phyloP scores from a whole-genome alignment of 1,140 invertebrate genomes.

The Eriosoma lanigerum region DNA sequence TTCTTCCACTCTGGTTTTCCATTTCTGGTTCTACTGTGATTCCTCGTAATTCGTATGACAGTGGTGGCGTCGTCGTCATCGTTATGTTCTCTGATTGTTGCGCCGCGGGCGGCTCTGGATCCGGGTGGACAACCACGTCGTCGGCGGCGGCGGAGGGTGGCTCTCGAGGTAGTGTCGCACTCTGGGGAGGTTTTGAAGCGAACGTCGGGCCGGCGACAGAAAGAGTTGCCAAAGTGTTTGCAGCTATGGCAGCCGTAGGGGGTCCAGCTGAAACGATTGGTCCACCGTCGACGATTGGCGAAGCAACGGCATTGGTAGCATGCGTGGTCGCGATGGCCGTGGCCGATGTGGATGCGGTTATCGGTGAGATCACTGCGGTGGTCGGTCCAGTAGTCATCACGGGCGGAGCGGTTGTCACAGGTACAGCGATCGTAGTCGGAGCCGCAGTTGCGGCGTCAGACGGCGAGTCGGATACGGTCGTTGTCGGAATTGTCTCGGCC shows the following conservation, averaged over 20 bases:
- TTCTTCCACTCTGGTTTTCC: slow-evolving; percentile 21
- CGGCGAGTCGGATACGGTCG: not conserved
- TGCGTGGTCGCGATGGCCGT: slow-evolving; percentile 30
- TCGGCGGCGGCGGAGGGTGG: not conserved
- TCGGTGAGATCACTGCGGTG: too few relatives aligned
- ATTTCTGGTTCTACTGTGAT: slow-evolving; percentile 29
- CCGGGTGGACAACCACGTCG: not conserved
- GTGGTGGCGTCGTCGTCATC: not conserved
- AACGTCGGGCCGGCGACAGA: not conserved
- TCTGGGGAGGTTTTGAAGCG: not conserved
- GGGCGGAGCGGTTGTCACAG: not conserved
- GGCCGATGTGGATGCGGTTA: slow-evolving; percentile 13
- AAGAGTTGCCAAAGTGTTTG: not conserved
- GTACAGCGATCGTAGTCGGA: not conserved
- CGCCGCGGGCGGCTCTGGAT: not conserved
- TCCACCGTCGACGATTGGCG: not conserved
- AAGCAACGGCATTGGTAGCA: slow-evolving; percentile 13
- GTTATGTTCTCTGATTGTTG: not conserved
- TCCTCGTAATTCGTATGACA: slow-evolving; percentile 25
- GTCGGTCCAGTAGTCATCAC: not conserved
- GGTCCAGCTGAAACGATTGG: slow-evolving; percentile 6
- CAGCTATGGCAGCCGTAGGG: slow-evolving; percentile 1
- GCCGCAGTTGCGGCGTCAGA: not conserved
- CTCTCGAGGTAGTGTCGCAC: not conserved
- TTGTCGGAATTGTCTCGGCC: not conserved